These are phyloP conservation scores for Odontamblyopus rebecca DNA, from an alignment of 2,797 vertebrate species.

Conservation along the genomic window DNA sequence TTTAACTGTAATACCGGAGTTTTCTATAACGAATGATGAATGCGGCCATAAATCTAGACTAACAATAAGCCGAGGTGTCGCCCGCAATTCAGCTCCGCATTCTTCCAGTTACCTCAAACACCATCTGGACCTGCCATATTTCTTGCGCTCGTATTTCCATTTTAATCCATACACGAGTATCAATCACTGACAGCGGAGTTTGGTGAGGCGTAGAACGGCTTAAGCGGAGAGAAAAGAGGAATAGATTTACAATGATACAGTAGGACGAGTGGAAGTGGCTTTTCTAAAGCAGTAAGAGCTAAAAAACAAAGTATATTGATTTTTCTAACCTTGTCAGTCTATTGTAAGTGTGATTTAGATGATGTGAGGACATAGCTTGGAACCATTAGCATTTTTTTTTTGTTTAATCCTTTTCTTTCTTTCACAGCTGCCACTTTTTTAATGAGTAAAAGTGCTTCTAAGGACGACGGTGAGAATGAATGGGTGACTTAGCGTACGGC, in stretches of 20 bases:
- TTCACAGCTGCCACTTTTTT: too few relatives aligned
- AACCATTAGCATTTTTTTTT: not conserved
- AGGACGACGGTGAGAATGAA: too few relatives aligned
- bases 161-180: not conserved
- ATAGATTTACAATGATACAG: not conserved
- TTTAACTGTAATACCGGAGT: not conserved
- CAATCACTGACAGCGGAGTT: conserved; percentile 1
- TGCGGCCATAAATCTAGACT: conserved; percentile 7
- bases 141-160: conserved; percentile 1
- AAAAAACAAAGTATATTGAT: conserved; percentile 1
- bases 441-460: too few relatives aligned
- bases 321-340: not conserved
- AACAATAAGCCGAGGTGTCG: conserved; percentile 3
- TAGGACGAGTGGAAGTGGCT: not conserved
- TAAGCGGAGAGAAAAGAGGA: not conserved
- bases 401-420: too few relatives aligned
- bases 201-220: not conserved
- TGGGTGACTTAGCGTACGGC: too few relatives aligned
- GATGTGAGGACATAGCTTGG: not conserved
- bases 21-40: conserved; percentile 2
- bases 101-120: conserved; percentile 7
- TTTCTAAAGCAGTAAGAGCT: too few relatives aligned
- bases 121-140: conserved; percentile 11
- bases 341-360: not conserved
- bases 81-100: conserved; percentile 1